A percentile compares a stretch with the other conserved stretches of the same genome.
Conservation (phyloP, 2,888 invertebrate species). For the Nesidiocoris tenuis region DNA sequence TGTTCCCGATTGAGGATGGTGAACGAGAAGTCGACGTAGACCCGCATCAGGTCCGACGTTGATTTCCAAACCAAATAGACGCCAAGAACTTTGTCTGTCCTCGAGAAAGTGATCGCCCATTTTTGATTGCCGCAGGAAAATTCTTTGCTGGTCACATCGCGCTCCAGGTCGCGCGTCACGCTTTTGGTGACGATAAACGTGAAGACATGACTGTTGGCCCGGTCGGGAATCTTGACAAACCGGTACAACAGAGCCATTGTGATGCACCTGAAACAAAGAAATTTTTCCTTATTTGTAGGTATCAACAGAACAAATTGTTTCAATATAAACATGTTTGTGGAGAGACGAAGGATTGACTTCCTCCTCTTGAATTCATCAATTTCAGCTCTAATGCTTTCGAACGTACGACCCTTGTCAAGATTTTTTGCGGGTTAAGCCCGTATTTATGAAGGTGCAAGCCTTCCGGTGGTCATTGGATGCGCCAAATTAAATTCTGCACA, state of each 20-base stretch:
- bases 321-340: background rate
- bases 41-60: conserved; percentile 71
- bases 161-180: conserved; percentile 72
- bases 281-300: background rate
- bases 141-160: conserved; percentile 79
- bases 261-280: conserved; percentile 7
- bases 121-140: conserved; percentile 78
- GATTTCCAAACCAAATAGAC: conserved; percentile 77
- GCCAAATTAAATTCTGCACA: too few relatives aligned
- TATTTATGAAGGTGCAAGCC: too few relatives aligned
- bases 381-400: too few relatives aligned
- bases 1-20: conserved; percentile 78
- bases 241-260: conserved; percentile 75
- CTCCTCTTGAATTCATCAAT: too few relatives aligned
- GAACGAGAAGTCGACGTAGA: conserved; percentile 77
- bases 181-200: conserved; percentile 79
- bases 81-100: conserved; percentile 72
- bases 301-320: background rate
- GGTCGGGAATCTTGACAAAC: conserved; percentile 78
- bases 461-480: too few relatives aligned
- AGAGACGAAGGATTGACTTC: too few relatives aligned
- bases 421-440: too few relatives aligned
- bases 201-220: conserved; percentile 79
- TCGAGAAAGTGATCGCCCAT: conserved; percentile 78
- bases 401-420: too few relatives aligned